These are phyloP conservation scores for Notospermus geniculatus DNA, from an alignment of 1,140 invertebrate genomes.

Conservation along the genomic window DNA sequence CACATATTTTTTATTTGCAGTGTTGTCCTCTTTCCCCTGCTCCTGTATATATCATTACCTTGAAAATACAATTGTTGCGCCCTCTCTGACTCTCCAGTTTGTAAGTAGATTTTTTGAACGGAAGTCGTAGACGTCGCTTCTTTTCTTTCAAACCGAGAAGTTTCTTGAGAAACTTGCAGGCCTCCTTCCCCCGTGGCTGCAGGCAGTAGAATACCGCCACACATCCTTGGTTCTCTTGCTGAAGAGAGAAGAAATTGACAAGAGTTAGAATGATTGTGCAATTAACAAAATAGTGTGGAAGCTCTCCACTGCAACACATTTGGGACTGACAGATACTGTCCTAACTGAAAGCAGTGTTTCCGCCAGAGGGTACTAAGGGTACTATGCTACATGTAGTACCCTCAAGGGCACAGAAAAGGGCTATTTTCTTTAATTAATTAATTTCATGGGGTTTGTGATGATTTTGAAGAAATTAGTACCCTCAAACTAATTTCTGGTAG, in stretches of 20 bases:
- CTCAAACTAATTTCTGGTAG: too few relatives aligned
- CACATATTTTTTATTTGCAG: background rate
- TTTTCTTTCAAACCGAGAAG: background rate
- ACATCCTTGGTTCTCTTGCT: constrained; percentile 2
- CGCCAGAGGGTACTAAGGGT: too few relatives aligned
- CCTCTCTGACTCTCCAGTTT: constrained; percentile 3
- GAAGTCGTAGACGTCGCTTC: background rate
- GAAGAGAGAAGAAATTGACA: background rate
- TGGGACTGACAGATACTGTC: too few relatives aligned
- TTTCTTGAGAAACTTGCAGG: constrained; percentile 2
- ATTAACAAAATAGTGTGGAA: too few relatives aligned
- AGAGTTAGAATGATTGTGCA: too few relatives aligned
- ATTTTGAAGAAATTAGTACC: too few relatives aligned
- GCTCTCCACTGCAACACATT: too few relatives aligned
- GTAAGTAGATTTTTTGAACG: background rate
- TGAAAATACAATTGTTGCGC: background rate
- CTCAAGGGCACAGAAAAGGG: too few relatives aligned
- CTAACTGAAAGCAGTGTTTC: too few relatives aligned
- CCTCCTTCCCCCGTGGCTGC: constrained; percentile 1
- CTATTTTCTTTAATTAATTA: too few relatives aligned
- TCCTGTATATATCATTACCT: background rate
- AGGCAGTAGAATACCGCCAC: constrained; percentile 8
- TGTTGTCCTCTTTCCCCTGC: background rate
- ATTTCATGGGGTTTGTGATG: too few relatives aligned
- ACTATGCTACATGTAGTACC: too few relatives aligned